Evolutionary conservation across 1,140 invertebrate genomes (phyloP).

Genomic region (Drosophila fuyamai): DNA sequence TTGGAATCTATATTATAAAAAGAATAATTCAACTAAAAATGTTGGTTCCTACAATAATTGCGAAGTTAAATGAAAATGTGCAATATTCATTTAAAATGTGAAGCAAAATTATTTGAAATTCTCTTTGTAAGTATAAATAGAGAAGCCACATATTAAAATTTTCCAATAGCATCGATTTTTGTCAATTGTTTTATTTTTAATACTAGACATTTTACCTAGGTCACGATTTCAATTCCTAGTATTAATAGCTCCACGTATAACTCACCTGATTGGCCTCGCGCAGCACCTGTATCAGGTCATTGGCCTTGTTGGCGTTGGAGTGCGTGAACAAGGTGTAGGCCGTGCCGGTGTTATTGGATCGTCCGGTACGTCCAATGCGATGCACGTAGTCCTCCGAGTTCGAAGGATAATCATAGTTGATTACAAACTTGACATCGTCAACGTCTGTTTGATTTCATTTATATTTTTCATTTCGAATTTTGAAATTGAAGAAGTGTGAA

Average conservation of each 20-base stretch:
- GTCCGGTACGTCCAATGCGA: constrained; percentile 98
- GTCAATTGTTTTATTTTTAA: background rate
- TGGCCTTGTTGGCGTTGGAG: constrained; percentile 95
- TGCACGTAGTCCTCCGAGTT: constrained; percentile 99
- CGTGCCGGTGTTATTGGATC: constrained; percentile 96
- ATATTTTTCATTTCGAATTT: constrained; percentile 61
- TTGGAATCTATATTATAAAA: too few species aligned
- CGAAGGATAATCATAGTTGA: constrained; percentile 99
- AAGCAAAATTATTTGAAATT: too few species aligned
- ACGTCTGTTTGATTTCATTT: constrained; percentile 91
- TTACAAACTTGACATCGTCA: constrained; percentile 99
- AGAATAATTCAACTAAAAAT: too few species aligned
- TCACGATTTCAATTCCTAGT: background rate
- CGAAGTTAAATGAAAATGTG: too few species aligned
- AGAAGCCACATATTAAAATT: too few species aligned
- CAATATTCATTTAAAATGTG: too few species aligned
- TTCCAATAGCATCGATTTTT: background rate
- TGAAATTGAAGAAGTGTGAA: constrained; percentile 77
- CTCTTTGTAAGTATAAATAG: too few species aligned
- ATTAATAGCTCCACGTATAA: background rate
- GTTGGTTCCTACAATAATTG: too few species aligned
- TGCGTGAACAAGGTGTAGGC: constrained; percentile 99
- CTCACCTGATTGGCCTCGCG: constrained; percentile 97
- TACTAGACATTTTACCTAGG: background rate
- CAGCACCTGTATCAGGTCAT: constrained; percentile 95